Conservation (phyloP, 2,113 vertebrate genomes). For the Larimichthys polyactis region DNA sequence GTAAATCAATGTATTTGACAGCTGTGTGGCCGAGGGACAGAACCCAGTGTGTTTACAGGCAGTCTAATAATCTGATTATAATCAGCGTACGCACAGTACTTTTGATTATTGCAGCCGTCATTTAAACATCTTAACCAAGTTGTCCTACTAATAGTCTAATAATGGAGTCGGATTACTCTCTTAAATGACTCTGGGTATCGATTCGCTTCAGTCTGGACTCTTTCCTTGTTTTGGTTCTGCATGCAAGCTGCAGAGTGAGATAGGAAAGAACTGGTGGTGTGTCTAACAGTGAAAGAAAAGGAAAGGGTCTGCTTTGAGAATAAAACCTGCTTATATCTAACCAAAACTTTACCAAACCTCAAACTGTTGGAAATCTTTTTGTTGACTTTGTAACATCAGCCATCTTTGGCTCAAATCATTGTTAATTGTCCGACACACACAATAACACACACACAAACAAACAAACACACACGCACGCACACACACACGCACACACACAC, state of each 20-base stretch:
- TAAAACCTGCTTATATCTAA: too few species aligned
- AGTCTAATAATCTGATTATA: neutral
- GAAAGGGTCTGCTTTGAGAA: neutral
- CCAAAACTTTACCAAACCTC: neutral
- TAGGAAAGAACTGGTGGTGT: neutral
- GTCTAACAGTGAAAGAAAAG: neutral
- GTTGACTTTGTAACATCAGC: neutral
- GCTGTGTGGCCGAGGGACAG: neutral
- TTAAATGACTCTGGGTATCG: neutral
- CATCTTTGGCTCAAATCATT: neutral
- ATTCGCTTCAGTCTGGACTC: neutral
- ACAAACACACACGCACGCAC: neutral
- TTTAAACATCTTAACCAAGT: constrained; percentile 1
- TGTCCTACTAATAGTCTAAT: constrained; percentile 1
- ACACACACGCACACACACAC: neutral
- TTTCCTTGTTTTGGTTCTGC: neutral
- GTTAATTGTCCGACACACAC: neutral
- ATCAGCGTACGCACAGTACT: neutral
- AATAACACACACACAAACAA: constrained; percentile 5
- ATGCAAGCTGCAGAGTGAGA: neutral
- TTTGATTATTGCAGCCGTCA: constrained; percentile 12
- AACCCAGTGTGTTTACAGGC: constrained; percentile 1
- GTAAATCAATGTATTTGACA: constrained; percentile 21
- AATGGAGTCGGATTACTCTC: neutral
- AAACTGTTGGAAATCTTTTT: neutral